Percentiles rank a stretch among this genome's conserved stretches.
phyloP scores from a whole-genome alignment of 1,140 invertebrate genomes.

The Ceratoteleas bidentatus region DNA sequence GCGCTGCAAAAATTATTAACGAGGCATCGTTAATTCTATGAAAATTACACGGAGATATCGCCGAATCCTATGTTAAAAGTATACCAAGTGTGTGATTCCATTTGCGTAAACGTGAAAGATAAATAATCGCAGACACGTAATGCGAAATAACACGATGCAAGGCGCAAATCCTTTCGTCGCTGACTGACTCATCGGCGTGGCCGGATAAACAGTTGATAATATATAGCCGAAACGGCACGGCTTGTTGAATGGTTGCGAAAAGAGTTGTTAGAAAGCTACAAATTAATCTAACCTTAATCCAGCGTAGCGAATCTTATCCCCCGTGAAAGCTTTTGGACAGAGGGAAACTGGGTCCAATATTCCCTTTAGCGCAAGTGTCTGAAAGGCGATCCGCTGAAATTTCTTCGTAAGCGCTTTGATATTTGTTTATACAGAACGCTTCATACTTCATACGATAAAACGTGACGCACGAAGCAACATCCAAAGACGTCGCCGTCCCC shows the following conservation, averaged over 20 bases:
- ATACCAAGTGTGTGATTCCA: too few relatives aligned
- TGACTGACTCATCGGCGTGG: neutral
- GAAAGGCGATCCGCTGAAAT: slow-evolving; percentile 54
- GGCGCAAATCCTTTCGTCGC: too few relatives aligned
- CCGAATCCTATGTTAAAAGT: too few relatives aligned
- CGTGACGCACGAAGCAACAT: slow-evolving; percentile 40
- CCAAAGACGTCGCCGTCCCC: slow-evolving; percentile 29
- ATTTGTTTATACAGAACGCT: slow-evolving; percentile 62
- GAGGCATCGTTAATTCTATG: too few relatives aligned
- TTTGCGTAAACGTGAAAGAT: too few relatives aligned
- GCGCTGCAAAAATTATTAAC: too few relatives aligned
- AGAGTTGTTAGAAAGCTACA: slow-evolving; percentile 22
- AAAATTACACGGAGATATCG: too few relatives aligned
- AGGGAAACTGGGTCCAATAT: slow-evolving; percentile 55
- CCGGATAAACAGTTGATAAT: slow-evolving; percentile 4
- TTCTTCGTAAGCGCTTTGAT: slow-evolving; percentile 59
- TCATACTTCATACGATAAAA: slow-evolving; percentile 58
- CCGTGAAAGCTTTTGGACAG: slow-evolving; percentile 33
- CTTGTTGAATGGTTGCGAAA: neutral
- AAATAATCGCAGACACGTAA: too few relatives aligned
- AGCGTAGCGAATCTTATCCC: slow-evolving; percentile 30
- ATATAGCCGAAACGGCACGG: neutral
- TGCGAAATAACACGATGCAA: too few relatives aligned
- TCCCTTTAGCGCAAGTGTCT: slow-evolving; percentile 45
- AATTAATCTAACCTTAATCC: slow-evolving; percentile 54